Percentiles rank a stretch among this genome's conserved stretches.
Conservation (phyloP, 2,113 vertebrate species). For the Stegostoma tigrinum region DNA sequence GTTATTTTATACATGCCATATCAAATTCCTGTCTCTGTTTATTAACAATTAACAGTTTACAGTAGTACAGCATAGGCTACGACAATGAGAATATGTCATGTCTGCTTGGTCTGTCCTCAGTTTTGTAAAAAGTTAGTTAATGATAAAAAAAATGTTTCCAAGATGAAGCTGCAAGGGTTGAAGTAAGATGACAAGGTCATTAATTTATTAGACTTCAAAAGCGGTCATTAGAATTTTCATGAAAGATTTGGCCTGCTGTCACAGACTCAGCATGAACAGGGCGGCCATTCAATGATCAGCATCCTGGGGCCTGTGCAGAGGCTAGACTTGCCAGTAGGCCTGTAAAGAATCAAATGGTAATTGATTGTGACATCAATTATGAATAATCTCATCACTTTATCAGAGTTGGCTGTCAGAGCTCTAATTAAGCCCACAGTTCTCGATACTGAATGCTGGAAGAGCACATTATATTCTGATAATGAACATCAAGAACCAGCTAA, state of each 20-base stretch:
- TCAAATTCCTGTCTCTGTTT: constrained; percentile 30
- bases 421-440: constrained; percentile 81
- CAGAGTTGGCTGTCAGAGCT: constrained; percentile 78
- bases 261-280: constrained; percentile 64
- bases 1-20: not conserved
- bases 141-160: constrained; percentile 49
- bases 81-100: constrained; percentile 31
- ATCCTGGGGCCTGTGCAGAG: constrained; percentile 74
- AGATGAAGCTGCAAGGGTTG: constrained; percentile 64
- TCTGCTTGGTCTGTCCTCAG: constrained; percentile 47
- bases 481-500: constrained; percentile 74
- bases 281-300: constrained; percentile 69
- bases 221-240: constrained; percentile 75
- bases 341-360: constrained; percentile 75
- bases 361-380: constrained; percentile 88
- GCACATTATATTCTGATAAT: constrained; percentile 72
- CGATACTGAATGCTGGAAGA: constrained; percentile 66
- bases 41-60: constrained; percentile 32
- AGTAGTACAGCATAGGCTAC: constrained; percentile 20
- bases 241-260: constrained; percentile 70
- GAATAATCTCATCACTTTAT: constrained; percentile 90
- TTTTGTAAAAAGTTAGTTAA: constrained; percentile 55
- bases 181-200: constrained; percentile 74
- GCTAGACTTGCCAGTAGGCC: constrained; percentile 76
- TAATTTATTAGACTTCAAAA: constrained; percentile 91